Evolutionary conservation across 2,113 vertebrate species (phyloP), one percentile per base, ranked within the genome.

Genomic region (Shinisaurus crocodilurus): DNA sequence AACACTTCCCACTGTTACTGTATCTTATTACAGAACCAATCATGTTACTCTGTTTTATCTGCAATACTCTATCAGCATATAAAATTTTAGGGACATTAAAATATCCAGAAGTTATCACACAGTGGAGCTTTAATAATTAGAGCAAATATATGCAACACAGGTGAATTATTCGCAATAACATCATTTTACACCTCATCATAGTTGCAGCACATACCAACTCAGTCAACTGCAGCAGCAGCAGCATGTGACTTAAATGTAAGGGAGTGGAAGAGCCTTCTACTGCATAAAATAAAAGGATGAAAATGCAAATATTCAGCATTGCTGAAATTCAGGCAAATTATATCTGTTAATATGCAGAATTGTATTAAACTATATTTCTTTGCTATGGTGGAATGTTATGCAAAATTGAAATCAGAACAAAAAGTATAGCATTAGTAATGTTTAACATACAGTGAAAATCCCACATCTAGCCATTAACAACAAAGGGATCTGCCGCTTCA

Each of bases 31-130:
- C 0, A 16, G 91, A 92, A 54, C 92, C 74, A 91, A 95, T 94
- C 95, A 94, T 91, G 86, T 94, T 90, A 92, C 88, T 95, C 86
- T 86, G 90, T 94, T 96, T 95, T 94, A 95, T 91, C 96, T 95
- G 96, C 95, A 97, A 95, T 89, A 88, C 93, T 93, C 94, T 70
- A 93, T 96, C 95, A 90, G 94, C 87, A 88, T 50, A 54, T 91
- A 96, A 96, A 94, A 91, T 82, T 88, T 89, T 82, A 90, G 88
- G 93, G 87, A 79, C 63, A 87, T 3, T n/a, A 94, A 95, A 86
- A 86, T 63, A 60, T 85, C 57, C 87, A 93, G 93, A 91, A 92
- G 92, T 79, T 84, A 94, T 50, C 12, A 32, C n/a, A 67, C 15
- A 93, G 88, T 84, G 85, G n/a, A 65, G 81, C 77, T 88, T 92